Evolutionary conservation across 2,797 vertebrate species (phyloP), one percentile per base, ranked within the genome.

Genomic region (Macrochelys suwanniensis): DNA sequence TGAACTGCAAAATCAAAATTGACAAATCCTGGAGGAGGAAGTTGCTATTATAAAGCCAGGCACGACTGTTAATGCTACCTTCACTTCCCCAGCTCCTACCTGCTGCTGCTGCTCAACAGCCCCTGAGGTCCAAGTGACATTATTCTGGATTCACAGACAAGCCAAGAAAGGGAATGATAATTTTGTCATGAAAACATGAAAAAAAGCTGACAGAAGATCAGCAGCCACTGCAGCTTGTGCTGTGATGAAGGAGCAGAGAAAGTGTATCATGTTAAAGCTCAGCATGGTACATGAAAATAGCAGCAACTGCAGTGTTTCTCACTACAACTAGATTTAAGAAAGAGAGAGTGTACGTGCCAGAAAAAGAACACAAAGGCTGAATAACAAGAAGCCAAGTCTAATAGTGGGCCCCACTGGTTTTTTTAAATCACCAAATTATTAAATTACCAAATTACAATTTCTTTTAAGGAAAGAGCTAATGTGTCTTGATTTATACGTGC

Each of bases 1-100:
- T 97, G 97, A 98, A 96, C 89, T 96, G 91, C 95, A 98, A 95
- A 97, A 98, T 97, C 94, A 97, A 97, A 98, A 97, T 37, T 94
- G 97, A 97, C 96, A 98, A 97, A 97, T 98, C 96, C 96, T 96
- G 50, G 50, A 97, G 96, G 94, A 97, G 61, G 89, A 97, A 95
- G 23, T 82, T 92, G 68, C 81, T 93, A 85, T 93, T 95, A 92
- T 59, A 95, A 97, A 98, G 89, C 92, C 88, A 96, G 71, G 79
- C 88, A 91, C 1, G 7, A 13, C 56, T 93, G 81, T 91, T 92
- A 91, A 90, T 7, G 11, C 80, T 90, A 5, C 88, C 81, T 94
- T 95, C 88, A 87, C 85, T 96, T 96, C 89, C 61, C 87, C 90
- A 68, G 93, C 85, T 90, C 37, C 28, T 85, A 85, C 79, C 85